Evolutionary conservation across 2,113 vertebrate species (phyloP), one percentile per base, ranked within the genome.

Genomic region (Poicephalus gulielmi): DNA sequence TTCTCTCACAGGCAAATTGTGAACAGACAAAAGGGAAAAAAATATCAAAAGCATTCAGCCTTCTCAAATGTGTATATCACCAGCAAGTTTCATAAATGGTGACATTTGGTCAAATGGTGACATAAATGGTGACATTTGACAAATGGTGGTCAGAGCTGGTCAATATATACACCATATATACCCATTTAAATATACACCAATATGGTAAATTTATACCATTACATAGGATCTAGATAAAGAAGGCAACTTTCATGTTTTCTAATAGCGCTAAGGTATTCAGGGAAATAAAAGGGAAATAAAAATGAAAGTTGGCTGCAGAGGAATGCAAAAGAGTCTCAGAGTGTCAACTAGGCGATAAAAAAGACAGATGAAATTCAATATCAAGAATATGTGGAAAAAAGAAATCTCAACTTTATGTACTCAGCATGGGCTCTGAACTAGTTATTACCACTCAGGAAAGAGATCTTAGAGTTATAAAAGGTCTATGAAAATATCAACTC

Each of bases 291-390:
- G 33, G 30, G 35, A 86, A 92, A 91, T 82, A 78, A 89, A 94
- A 94, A 71, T 64, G 60, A 71, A 91, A 89, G 35, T 37, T 89
- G 81, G 41, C 86, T 94, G 57, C 81, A 82, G 60, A 84, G 74
- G 90, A 47, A 82, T 91, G 69, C 74, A 87, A 57, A 92, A 92
- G 57, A 94, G 49, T 64, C 84, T 94, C 44, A 44, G 77, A 83
- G 67, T 81, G 91, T 86, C 95, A 90, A 81, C n/a, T 28, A 88
- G 44, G 81, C 0, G 24, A 94, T 97, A 95, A 96, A 96, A 92
- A 92, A 97, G 94, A 95, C 87, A 57, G 77, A 96, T 95, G 74
- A 73, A 94, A 94, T 90, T 91, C 96, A 97, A 83, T 97, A 95
- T 69, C 24, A 3, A 90, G 84, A 87, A 73, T 89, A 94, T 57